Evolutionary conservation across 2,113 vertebrate genomes (phyloP), one percentile per base, ranked within the genome.

Genomic region (Neoarius graeffei): DNA sequence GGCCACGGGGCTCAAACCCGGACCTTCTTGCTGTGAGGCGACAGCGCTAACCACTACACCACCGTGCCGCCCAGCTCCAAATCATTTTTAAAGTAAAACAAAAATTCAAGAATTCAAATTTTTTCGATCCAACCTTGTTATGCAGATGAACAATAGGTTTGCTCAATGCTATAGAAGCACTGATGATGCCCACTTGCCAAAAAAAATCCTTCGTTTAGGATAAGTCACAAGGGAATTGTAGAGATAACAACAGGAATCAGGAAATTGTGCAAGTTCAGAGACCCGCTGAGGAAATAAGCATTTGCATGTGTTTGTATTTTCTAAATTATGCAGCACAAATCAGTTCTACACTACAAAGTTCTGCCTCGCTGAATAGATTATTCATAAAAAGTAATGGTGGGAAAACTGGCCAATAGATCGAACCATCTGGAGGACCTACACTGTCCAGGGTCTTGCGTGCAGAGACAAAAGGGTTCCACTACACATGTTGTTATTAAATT

Each of bases 241-340:
- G 64, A 67, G 85, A 91, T 88, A 87, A 89, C 76, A 93, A 93
- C 91, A 82, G 80, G 59, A 92, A 89, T 90, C 76, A 85, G 82
- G 81, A 88, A 93, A 89, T 90, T 92, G 73, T 90, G 86, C 85
- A 91, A 91, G 60, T 25, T 52, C 50, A 87, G 83, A 62, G 88
- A 86, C 48, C 79, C 48, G 25, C 81, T 83, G 83, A 85, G 54
- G 84, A 35, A 85, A 86, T 89, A 74, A 81, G 76, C 85, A 69
- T 52, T 59, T 81, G 71, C 85, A 85, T 84, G 42, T 90, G 88
- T 87, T 88, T 64, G 83, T 85, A 10, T 84, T 90, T 88, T 88
- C 59, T 81, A 83, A 87, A 14, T 59, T 74, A 57, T 27, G 86
- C 79, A 35, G 69, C 67, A 66, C 67, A 77, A 56, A 30, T 85